Percentiles rank a stretch among this genome's conserved stretches.
Evolutionary conservation across 2,888 invertebrate genomes (phyloP).

Genomic region (Sesia apiformis): DNA sequence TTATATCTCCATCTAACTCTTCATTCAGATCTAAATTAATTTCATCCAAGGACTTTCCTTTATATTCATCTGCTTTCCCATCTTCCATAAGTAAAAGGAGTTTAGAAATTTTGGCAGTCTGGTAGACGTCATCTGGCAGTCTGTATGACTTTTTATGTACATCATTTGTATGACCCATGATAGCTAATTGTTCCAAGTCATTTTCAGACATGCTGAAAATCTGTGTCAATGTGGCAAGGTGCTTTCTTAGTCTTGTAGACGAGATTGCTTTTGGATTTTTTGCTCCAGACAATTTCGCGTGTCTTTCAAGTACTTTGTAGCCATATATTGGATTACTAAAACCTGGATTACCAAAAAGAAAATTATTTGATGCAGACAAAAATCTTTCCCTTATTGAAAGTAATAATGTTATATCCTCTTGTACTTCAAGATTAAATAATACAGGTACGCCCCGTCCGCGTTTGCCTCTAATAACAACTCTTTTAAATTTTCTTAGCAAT

Average conservation of each 20-base stretch:
- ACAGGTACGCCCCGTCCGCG: conserved; percentile 20
- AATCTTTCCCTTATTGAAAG: conserved; percentile 1
- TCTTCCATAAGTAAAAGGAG: conserved; percentile 23
- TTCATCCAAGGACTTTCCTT: conserved; percentile 16
- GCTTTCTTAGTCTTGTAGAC: conserved; percentile 23
- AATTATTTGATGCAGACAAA: conserved; percentile 1
- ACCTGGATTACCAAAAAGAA: conserved; percentile 1
- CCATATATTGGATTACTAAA: conserved; percentile 14
- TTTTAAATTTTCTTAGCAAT: conserved; percentile 19
- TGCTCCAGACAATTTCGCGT: conserved; percentile 15
- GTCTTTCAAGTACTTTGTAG: conserved; percentile 21
- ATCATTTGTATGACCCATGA: conserved; percentile 7
- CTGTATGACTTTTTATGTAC: conserved; percentile 19
- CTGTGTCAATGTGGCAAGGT: conserved; percentile 23
- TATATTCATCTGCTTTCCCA: conserved; percentile 19
- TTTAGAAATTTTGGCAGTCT: conserved; percentile 27
- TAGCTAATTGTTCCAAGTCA: not conserved
- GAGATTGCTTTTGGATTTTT: conserved; percentile 22
- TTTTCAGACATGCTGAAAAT: conserved; percentile 22
- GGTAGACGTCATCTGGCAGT: conserved; percentile 21
- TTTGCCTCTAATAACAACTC: conserved; percentile 21
- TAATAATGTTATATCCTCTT: conserved; percentile 7
- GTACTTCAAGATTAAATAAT: conserved; percentile 15
- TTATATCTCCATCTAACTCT: conserved; percentile 12
- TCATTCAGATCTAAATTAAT: conserved; percentile 19